phyloP scores from a whole-genome alignment of 2,797 vertebrate genomes.

The Anas flavirostris region DNA sequence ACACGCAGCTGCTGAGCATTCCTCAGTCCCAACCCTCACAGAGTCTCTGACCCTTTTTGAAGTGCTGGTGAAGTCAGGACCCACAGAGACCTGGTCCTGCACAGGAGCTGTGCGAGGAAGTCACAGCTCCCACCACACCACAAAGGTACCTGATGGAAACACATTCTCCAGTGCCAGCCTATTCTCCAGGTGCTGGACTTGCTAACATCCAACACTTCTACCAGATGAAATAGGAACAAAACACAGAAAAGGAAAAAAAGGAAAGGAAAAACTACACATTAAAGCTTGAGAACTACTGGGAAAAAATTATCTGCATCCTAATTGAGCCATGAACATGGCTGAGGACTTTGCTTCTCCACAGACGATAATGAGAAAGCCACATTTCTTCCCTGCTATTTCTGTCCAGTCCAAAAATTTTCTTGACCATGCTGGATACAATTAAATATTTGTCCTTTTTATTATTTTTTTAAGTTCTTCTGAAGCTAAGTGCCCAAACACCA shows the following conservation, averaged over 20 bases:
- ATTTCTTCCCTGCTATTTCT: neutral
- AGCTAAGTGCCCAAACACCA: neutral
- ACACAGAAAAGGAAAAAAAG: too few species aligned
- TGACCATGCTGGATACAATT: neutral
- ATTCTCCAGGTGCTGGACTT: neutral
- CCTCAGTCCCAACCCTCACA: neutral
- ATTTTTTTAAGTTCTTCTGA: neutral
- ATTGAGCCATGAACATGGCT: fast-evolving
- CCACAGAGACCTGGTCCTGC: fast-evolving
- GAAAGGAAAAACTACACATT: neutral
- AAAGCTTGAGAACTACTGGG: neutral
- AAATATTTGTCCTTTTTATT: neutral
- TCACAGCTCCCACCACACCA: neutral
- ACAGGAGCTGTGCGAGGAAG: fast-evolving
- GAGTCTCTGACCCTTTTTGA: constrained; percentile 9
- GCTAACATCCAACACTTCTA: neutral
- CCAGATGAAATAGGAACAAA: neutral
- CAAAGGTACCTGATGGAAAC: neutral
- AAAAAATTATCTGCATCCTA: neutral
- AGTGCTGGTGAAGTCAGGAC: neutral
- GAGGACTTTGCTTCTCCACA: neutral
- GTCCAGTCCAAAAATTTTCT: neutral
- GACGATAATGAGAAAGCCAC: neutral
- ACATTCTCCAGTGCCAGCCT: neutral
- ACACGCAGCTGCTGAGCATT: neutral